Evolutionary conservation across 2,888 invertebrate species (phyloP).

Genomic region (Sarcophaga carnaria): DNA sequence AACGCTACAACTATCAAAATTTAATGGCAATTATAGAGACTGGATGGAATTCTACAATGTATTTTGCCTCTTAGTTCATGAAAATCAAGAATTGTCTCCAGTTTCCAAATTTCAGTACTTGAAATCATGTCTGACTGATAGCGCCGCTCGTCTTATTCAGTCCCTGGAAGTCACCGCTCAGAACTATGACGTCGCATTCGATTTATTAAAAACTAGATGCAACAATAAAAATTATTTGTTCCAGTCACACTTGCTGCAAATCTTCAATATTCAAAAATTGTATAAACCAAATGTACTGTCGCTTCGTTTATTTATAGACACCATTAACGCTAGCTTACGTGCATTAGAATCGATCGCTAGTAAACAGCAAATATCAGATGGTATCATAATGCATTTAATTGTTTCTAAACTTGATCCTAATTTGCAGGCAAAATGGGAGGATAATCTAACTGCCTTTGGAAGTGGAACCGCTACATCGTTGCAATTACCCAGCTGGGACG

Average conservation of each 20-base stretch:
- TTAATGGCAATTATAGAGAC: conserved; percentile 40
- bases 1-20: conserved; percentile 40
- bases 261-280: conserved; percentile 47
- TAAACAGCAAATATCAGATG: conserved; percentile 55
- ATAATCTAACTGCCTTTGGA: conserved; percentile 27
- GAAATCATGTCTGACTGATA: conserved; percentile 49
- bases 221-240: conserved; percentile 29
- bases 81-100: conserved; percentile 48
- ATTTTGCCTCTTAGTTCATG: conserved; percentile 50
- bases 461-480: not conserved
- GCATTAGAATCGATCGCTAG: conserved; percentile 61
- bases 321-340: conserved; percentile 53
- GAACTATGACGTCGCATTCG: conserved; percentile 59
- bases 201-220: conserved; percentile 27
- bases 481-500: conserved; percentile 22
- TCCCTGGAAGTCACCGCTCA: conserved; percentile 60
- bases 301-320: conserved; percentile 52
- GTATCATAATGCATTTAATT: conserved; percentile 53
- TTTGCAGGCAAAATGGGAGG: conserved; percentile 60
- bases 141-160: conserved; percentile 47
- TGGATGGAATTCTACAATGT: conserved; percentile 63
- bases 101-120: conserved; percentile 60
- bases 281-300: conserved; percentile 40
- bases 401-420: conserved; percentile 50
- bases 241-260: conserved; percentile 27